A percentile compares a stretch with the other conserved stretches of the same genome.
phyloP scores from a whole-genome alignment of 1,140 invertebrate genomes.

The Ceratina calcarata region DNA sequence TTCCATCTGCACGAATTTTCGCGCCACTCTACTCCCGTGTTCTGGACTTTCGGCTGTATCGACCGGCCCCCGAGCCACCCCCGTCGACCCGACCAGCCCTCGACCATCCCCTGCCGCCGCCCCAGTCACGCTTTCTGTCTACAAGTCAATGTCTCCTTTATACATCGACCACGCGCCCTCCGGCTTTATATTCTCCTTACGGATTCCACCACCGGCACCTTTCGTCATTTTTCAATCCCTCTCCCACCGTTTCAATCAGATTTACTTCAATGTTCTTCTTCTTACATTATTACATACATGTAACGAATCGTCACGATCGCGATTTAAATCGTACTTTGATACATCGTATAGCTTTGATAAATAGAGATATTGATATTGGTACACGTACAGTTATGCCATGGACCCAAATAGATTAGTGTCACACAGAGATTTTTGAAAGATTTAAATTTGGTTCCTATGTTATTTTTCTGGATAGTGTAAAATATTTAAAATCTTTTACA shows the following conservation, averaged over 20 bases:
- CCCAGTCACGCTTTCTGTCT: constrained; percentile 49
- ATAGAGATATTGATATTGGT: no score
- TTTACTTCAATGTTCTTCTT: no score
- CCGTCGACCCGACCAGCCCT: constrained; percentile 23
- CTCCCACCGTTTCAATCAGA: constrained; percentile 20
- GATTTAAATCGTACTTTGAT: no score
- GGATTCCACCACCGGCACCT: not conserved
- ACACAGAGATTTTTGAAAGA: no score
- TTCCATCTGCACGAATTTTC: constrained; percentile 62
- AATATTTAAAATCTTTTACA: no score
- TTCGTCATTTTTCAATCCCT: not conserved
- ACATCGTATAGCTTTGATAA: no score
- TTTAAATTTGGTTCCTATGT: no score
- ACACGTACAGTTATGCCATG: no score
- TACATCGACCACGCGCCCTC: constrained; percentile 41
- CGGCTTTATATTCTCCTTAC: constrained; percentile 22
- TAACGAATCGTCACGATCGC: no score
- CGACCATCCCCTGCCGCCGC: constrained; percentile 9
- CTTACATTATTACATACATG: no score
- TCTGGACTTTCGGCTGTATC: constrained; percentile 76
- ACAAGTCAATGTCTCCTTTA: constrained; percentile 43
- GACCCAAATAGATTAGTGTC: no score
- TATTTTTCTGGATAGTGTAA: no score
- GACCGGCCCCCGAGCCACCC: constrained; percentile 67
- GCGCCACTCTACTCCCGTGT: constrained; percentile 55